Percentiles rank a stretch among this genome's conserved stretches.
These are phyloP conservation scores for Calameuta idolon DNA, from an alignment of 2,888 invertebrate genomes.

Conservation along the genomic window DNA sequence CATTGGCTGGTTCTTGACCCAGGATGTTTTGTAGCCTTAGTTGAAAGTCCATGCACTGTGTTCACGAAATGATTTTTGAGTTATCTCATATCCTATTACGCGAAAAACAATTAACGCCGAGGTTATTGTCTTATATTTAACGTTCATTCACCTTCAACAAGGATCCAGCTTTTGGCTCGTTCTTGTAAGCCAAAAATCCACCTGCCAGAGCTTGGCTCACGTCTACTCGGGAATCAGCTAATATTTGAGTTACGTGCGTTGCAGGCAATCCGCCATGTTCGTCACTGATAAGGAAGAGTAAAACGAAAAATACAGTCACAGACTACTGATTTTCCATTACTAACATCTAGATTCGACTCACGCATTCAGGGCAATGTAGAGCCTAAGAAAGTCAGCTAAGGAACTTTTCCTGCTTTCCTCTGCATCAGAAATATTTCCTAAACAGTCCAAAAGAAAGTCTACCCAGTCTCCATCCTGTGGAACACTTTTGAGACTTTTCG, in stretches of 20 bases:
- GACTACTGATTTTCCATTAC: neutral
- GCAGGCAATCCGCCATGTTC: conserved; percentile 71
- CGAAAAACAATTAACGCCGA: neutral
- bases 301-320: neutral
- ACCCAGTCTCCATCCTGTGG: conserved; percentile 50
- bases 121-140: neutral
- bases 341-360: conserved; percentile 29
- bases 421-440: conserved; percentile 33
- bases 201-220: conserved; percentile 52
- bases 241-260: conserved; percentile 57
- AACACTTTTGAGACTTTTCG: conserved; percentile 23
- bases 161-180: conserved; percentile 53
- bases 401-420: conserved; percentile 36
- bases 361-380: conserved; percentile 55
- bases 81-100: neutral
- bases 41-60: conserved; percentile 53
- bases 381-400: conserved; percentile 49
- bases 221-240: conserved; percentile 47
- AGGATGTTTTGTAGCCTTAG: conserved; percentile 40
- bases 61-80: neutral
- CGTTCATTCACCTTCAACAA: conserved; percentile 40
- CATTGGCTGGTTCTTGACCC: conserved; percentile 46
- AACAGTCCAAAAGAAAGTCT: conserved; percentile 46
- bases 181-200: conserved; percentile 44
- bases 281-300: conserved; percentile 43